A percentile compares a stretch with the other conserved stretches of the same genome.
Evolutionary conservation across 2,888 invertebrate genomes (phyloP).

Genomic region (Cephus nigrinus): DNA sequence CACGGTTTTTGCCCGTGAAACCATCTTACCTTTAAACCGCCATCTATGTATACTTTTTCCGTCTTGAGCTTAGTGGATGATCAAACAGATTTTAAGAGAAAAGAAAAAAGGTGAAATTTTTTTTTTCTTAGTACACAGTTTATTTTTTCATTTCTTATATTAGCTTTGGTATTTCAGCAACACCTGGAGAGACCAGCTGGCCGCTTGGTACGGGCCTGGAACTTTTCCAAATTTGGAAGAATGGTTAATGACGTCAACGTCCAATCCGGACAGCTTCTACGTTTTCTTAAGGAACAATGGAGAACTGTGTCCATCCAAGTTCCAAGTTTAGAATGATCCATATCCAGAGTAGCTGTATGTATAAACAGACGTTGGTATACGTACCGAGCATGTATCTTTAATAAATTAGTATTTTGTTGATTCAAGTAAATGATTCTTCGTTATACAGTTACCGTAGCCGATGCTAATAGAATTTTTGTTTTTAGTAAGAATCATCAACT

Average conservation of each 20-base stretch:
- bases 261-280: not conserved
- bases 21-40: not conserved
- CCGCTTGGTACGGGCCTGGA: not conserved
- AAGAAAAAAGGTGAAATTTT: not conserved
- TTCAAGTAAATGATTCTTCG: not conserved
- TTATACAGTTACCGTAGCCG: not conserved
- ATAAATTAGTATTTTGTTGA: not conserved
- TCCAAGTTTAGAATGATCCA: not conserved
- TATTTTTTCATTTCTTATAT: not conserved
- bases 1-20: slow-evolving; percentile 15
- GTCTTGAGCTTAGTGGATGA: not conserved
- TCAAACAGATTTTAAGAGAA: not conserved
- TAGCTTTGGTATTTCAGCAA: not conserved
- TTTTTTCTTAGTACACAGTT: not conserved
- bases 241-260: not conserved
- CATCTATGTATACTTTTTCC: not conserved
- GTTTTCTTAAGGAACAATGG: not conserved
- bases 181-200: not conserved
- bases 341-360: not conserved
- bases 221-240: not conserved
- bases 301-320: not conserved
- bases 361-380: not conserved
- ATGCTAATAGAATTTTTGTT: not conserved
- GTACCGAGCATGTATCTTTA: not conserved
- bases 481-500: not conserved